Evolutionary conservation across 2,888 invertebrate genomes (phyloP), one percentile per base, ranked within the genome.

Genomic region (Beris morrisii): DNA sequence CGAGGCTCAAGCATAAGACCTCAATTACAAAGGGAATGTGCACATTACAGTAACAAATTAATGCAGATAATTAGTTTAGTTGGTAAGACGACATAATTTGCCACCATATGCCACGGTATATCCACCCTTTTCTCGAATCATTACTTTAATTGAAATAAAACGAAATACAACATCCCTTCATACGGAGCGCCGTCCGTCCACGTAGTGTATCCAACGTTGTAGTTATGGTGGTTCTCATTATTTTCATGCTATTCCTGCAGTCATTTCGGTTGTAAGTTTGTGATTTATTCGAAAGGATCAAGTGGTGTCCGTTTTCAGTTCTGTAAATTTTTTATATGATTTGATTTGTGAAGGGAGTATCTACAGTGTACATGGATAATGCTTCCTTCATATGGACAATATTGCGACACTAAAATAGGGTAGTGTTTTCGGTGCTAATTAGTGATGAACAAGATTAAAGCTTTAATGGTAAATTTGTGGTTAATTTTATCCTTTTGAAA

Each of bases 201-300:
- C 38, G 3, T 38, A 38, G 9, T 38, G 38, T 9, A 38, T 3
- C 38, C 9, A 22, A 22, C 22, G 22, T 22, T 22, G 9, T 38
- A 38, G 7, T 38, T 5, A 38, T 38, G 38, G 22, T 9, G 48
- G n/a, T 15, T 46, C 58, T 59, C 58, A 59, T 59, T 59, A 59
- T 59, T 59, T 59, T 59, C 58, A 59, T 59, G 58, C 58, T 59
- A 48, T 59, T 59, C 13, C 31, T 59, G 15, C 13, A 46, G 48
- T 48, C 13, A 59, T 59, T 59, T 54, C 46, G 46, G 13, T 46
- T 59, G 58, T 31, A 9, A 48, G 58, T 48, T 32, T 13, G 58
- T 59, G 58, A 59, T 59, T 59, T 59, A 59, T 59, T 59, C 30
- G 31, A 59, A 57, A 48, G 58, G 58, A 59, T 48, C 58, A 59